These are phyloP conservation scores for Dryobota labecula DNA, from an alignment of 2,888 invertebrate genomes.

Conservation along the genomic window DNA sequence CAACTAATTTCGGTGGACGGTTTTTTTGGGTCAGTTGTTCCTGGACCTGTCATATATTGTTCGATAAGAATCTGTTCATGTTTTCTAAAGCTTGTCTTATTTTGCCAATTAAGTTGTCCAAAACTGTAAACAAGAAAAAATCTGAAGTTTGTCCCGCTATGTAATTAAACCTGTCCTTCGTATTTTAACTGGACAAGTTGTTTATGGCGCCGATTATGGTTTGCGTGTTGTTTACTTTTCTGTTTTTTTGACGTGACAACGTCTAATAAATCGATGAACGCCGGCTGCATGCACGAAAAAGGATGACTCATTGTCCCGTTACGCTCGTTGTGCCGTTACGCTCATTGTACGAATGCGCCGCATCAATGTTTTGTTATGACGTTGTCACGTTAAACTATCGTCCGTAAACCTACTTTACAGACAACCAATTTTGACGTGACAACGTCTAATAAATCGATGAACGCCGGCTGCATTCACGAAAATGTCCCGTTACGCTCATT, in stretches of 20 bases:
- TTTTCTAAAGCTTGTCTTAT: slow-evolving; percentile 70
- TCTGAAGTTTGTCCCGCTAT: slow-evolving; percentile 44
- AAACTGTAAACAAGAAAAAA: slow-evolving; percentile 70
- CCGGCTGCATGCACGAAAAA: no score
- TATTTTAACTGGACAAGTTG: slow-evolving; percentile 51
- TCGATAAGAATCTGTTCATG: slow-evolving; percentile 74
- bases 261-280: no score
- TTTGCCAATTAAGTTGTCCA: slow-evolving; percentile 77
- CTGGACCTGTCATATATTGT: slow-evolving; percentile 74
- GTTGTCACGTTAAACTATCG: no score
- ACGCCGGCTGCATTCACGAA: no score
- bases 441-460: no score
- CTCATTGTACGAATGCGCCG: no score
- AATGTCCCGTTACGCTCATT: no score
- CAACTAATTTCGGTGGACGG: slow-evolving; percentile 66
- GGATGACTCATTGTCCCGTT: no score
- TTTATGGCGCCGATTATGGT: slow-evolving; percentile 23
- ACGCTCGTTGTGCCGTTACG: no score
- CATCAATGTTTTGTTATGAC: no score
- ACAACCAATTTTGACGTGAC: no score
- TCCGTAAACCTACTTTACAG: no score
- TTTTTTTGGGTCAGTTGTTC: slow-evolving; percentile 70
- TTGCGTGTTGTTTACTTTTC: slow-evolving; percentile 29
- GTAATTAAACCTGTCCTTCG: slow-evolving; percentile 63
- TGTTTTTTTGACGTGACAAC: not conserved